Conservation (phyloP, 2,797 vertebrate genomes). For the Agapornis canus region DNA sequence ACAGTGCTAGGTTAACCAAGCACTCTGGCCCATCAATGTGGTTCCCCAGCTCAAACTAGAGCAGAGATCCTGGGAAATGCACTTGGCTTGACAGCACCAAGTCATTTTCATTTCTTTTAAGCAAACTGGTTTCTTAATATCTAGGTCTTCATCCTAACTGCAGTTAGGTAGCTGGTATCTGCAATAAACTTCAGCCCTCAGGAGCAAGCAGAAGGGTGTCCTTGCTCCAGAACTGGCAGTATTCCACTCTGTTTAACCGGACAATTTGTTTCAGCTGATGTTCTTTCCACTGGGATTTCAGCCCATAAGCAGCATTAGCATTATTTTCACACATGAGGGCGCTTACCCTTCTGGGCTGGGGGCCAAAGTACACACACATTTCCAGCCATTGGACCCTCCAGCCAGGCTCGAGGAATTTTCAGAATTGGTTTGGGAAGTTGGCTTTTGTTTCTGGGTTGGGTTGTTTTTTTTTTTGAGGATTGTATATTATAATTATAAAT, state of each 20-base stretch:
- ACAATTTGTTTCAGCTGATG: conserved; percentile 73
- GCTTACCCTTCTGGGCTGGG: conserved; percentile 58
- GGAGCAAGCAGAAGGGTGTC: not conserved
- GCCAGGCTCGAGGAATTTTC: conserved; percentile 41
- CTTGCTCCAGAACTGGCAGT: conserved; percentile 18
- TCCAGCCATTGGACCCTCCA: conserved; percentile 48
- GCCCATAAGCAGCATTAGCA: conserved; percentile 72
- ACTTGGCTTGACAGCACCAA: not conserved
- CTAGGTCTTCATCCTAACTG: not conserved
- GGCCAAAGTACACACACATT: conserved; percentile 62
- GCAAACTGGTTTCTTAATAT: accelerated
- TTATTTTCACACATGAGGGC: conserved; percentile 74
- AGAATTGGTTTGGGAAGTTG: conserved; percentile 53
- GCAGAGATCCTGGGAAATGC: not conserved
- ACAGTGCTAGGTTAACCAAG: accelerated
- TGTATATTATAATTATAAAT: conserved; percentile 1
- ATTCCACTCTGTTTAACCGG: conserved; percentile 48
- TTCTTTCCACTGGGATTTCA: conserved; percentile 63
- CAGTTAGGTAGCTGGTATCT: not conserved
- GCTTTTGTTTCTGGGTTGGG: conserved; percentile 7
- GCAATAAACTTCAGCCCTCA: not conserved
- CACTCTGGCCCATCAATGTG: accelerated
- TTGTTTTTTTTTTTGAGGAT: not conserved
- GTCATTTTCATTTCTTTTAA: not conserved
- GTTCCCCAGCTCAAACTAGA: not conserved